Evolutionary conservation across 2,113 vertebrate species (phyloP).

Genomic region (Balaeniceps rex): DNA sequence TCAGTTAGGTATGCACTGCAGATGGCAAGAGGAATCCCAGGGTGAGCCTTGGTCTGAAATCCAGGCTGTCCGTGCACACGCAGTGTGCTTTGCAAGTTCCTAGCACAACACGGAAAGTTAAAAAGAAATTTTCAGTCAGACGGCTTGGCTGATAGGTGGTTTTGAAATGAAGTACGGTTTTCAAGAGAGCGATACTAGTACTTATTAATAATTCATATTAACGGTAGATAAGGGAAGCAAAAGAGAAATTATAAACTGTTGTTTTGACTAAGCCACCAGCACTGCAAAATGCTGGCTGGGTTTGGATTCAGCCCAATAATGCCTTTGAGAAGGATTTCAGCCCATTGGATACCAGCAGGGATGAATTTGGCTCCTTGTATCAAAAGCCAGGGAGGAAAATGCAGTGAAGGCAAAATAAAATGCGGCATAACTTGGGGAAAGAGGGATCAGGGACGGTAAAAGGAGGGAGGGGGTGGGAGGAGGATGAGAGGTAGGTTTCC

Average conservation of each 20-base stretch:
- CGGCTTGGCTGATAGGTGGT: not conserved
- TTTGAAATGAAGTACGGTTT: constrained; percentile 18
- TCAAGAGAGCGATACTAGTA: not conserved
- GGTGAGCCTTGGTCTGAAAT: not conserved
- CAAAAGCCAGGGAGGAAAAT: not conserved
- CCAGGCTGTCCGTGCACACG: not conserved
- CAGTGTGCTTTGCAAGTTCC: not conserved
- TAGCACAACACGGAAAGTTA: not conserved
- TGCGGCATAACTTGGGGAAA: not conserved
- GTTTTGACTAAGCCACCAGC: constrained; percentile 37
- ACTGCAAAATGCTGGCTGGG: constrained; percentile 24
- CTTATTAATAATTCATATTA: constrained; percentile 37
- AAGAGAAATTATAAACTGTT: constrained; percentile 15
- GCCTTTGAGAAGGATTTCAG: constrained; percentile 37
- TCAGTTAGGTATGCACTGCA: not conserved
- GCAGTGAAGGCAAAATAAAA: constrained; percentile 29
- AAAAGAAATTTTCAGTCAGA: constrained; percentile 10
- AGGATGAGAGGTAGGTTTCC: not conserved
- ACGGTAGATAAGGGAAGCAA: not conserved
- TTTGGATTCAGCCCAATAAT: constrained; percentile 4
- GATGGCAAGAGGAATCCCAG: not conserved
- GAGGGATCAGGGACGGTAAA: constrained; percentile 12
- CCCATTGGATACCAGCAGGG: constrained; percentile 20
- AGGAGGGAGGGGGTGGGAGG: not conserved
- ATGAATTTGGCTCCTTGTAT: constrained; percentile 12